Conservation (phyloP, 2,888 invertebrate species). For the Nemotelus nigrinus region DNA sequence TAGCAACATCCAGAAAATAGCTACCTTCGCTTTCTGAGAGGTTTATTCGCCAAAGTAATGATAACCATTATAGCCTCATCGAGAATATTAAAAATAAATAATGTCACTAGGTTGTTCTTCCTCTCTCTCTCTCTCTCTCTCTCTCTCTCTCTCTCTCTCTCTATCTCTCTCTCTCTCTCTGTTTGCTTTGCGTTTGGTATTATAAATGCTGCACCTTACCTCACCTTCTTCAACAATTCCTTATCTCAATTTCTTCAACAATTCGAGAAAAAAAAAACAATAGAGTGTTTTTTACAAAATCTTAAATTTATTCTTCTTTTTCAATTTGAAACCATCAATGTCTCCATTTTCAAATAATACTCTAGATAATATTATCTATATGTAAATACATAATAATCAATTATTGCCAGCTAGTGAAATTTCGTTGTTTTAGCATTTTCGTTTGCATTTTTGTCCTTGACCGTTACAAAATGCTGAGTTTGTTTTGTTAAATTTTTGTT, state of each 20-base stretch:
- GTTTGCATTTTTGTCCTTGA: background rate
- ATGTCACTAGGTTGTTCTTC: too few species aligned
- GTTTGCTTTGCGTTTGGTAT: too few species aligned
- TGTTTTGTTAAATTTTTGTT: background rate
- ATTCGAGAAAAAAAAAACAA: conserved; percentile 1
- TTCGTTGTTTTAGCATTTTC: background rate
- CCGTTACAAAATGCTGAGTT: conserved; percentile 3
- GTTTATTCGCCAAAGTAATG: too few species aligned
- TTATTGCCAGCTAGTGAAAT: conserved; percentile 17
- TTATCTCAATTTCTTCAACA: background rate
- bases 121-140: too few species aligned
- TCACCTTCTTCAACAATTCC: background rate
- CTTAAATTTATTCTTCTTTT: conserved; percentile 43
- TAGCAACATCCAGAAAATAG: too few species aligned
- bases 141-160: too few species aligned
- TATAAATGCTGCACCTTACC: too few species aligned
- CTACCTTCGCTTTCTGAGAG: too few species aligned
- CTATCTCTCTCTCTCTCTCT: too few species aligned
- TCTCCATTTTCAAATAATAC: conserved; percentile 41
- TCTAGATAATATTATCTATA: conserved; percentile 39
- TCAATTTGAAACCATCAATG: conserved; percentile 38
- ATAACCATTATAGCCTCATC: too few species aligned
- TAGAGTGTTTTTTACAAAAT: conserved; percentile 33
- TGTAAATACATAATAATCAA: conserved; percentile 38
- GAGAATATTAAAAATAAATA: too few species aligned